Evolutionary conservation across 2,113 vertebrate genomes (phyloP), one percentile per base, ranked within the genome.

Genomic region (Tupaia chinensis): DNA sequence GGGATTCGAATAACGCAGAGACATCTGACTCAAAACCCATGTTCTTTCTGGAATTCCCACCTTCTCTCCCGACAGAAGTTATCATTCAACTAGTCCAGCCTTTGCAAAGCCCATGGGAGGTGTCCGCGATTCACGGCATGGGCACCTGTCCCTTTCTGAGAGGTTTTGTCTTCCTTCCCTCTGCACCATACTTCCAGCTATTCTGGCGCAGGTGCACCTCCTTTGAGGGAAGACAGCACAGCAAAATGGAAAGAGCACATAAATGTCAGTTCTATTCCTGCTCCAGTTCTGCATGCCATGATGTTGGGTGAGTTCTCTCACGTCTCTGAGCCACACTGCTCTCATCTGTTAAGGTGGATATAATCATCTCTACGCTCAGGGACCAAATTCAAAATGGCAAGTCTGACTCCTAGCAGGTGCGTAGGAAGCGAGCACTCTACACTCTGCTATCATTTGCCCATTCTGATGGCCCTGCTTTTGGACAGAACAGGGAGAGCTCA

Each of bases 401-500:
- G 10, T 61, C 78, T 80, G 53, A 34, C 32, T 72, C 12, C 34
- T 25, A 63, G n/a, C 20, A 84, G 53, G 15, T 73, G 17, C 29
- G 70, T 7, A 69, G 70, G 61, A 73, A n/a, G 29, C 56, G n/a
- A 63, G 22, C 63, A 11, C 54, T 90, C 23, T 68, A 65, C 81
- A 54, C n/a, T 54, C 19, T 0, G 0, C 5, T 65, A 29, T 78
- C 14, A 16, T 7, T 54, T 7, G 25, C 27, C 22, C n/a, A 1
- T 56, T 63, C 58, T 20, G 29, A 44, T 53, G 66, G 15, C 22
- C 65, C 87, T 77, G 9, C 9, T 94, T 11, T 54, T 22, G 32
- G 60, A 87, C 6, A 93, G 69, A 54, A 29, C 72, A 22, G 3
- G 63, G 44, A 65, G 92, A 89, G 16, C 19, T 76, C 53, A 44